Base-by-base conservation (phyloP, 2,888 invertebrate genomes). In the Crepidodera aurea region DNA sequence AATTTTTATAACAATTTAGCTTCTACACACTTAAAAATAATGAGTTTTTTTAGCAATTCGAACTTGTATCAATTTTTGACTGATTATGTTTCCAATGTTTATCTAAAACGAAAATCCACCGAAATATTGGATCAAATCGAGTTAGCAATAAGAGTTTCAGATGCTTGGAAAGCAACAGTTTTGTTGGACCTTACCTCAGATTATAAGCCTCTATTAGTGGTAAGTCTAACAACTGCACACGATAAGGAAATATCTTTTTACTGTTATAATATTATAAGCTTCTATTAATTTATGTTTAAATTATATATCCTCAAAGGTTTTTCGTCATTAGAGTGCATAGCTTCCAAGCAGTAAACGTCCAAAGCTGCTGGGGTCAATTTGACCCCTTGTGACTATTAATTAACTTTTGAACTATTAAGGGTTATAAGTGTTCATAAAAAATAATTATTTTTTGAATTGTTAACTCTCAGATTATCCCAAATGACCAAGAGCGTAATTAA, bases 51-150 rank as follows among this genome's bases (percentile, higher is more conserved):
- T 66, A 86, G 86, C 13, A 85, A 90, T 42, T 93, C 93, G 76
- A 90, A 90, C 1, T 83, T 96, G 58, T 91, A 93, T 74, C 88
- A 88, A 66, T 96, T 95, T 81, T 83, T 97, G 57, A 88, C 90
- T 46, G 91, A 94, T 78, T 94, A 95, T 81, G 91, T 96, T 18
- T 91, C 91, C 69, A 90, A 93, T 72, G 91, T 91, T 5, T 97
- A 94, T 82, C 86, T 93, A 66, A 91, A 90, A 66, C 88, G 92
- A 64, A 88, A 91, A 57, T 90, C 89, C 73, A 83, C 84, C 40
- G 84, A 87, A 71, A 84, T 89, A 13, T 83, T 86, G 1, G 84
- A 84, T 37, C 86, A 86, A 71, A 88, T 92, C 64, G 90, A 93
- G 69, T 82, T 85, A 1, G 88, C 91, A 16, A 90, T 90, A 51